phyloP scores from a whole-genome alignment of 2,888 invertebrate species.

The Mesorhabditis belari region DNA sequence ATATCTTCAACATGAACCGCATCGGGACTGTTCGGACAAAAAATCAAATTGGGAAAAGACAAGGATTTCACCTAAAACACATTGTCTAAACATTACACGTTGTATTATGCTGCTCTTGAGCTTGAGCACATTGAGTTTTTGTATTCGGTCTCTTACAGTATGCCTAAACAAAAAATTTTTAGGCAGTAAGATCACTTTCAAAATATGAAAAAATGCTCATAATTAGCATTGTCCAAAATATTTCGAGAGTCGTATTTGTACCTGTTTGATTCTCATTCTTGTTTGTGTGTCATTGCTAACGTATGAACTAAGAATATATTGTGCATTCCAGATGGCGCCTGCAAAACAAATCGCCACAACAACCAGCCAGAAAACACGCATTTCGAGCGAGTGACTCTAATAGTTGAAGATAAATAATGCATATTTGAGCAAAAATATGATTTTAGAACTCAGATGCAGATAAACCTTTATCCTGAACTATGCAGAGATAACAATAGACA shows the following conservation, averaged over 20 bases:
- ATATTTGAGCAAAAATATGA: no score
- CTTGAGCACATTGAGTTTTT: no score
- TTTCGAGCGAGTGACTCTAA: neutral
- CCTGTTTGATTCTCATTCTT: slow-evolving; percentile 18
- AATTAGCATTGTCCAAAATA: no score
- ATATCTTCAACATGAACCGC: slow-evolving; percentile 20
- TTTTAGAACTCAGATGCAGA: no score
- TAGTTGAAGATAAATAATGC: neutral
- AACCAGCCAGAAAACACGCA: slow-evolving; percentile 12
- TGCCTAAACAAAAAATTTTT: no score
- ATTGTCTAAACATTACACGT: neutral
- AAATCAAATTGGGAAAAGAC: slow-evolving; percentile 21
- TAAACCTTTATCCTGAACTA: no score
- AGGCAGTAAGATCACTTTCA: no score
- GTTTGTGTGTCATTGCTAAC: slow-evolving; percentile 19
- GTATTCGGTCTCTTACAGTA: no score
- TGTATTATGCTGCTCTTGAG: no score
- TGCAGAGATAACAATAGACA: no score
- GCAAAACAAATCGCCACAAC: slow-evolving; percentile 14
- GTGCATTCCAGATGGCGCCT: slow-evolving; percentile 17
- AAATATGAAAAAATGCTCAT: no score
- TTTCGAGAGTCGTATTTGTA: neutral
- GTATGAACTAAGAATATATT: slow-evolving; percentile 17
- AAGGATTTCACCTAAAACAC: slow-evolving; percentile 12
- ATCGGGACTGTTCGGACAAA: slow-evolving; percentile 24